A percentile compares a stretch with the other conserved stretches of the same genome.
These are phyloP conservation scores for Embiotoca jacksoni DNA, from an alignment of 2,113 vertebrate genomes.

Conservation along the genomic window DNA sequence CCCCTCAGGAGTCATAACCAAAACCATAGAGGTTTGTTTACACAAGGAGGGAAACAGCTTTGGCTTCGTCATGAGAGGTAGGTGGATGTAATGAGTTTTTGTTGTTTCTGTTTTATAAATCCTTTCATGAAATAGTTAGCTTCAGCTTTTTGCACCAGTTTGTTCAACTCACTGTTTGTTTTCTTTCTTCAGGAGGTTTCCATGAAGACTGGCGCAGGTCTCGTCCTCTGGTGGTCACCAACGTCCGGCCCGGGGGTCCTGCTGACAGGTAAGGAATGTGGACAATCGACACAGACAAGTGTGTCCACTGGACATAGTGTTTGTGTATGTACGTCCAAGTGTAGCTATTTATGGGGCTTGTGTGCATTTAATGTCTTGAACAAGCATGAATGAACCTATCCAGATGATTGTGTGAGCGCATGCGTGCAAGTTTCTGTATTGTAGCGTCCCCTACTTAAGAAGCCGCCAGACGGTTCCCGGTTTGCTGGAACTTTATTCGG, in stretches of 20 bases:
- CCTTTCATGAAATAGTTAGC: not conserved
- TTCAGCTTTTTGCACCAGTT: not conserved
- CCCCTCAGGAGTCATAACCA: constrained; percentile 89
- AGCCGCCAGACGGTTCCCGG: too few relatives aligned
- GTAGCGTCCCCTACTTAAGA: not conserved
- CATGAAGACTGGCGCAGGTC: constrained; percentile 97
- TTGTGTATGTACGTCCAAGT: constrained; percentile 14
- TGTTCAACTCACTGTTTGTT: not conserved
- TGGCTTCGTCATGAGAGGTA: constrained; percentile 97
- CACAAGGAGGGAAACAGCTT: constrained; percentile 98
- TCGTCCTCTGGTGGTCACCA: constrained; percentile 92
- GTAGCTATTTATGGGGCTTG: constrained; percentile 20
- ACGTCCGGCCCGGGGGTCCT: constrained; percentile 92
- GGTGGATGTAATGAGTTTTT: not conserved
- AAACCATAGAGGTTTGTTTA: constrained; percentile 94
- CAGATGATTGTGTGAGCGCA: constrained; percentile 12
- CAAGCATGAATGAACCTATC: constrained; percentile 32
- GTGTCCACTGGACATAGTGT: not conserved
- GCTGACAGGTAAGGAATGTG: constrained; percentile 91
- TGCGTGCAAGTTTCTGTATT: constrained; percentile 22
- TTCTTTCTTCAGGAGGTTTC: constrained; percentile 88
- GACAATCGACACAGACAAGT: not conserved
- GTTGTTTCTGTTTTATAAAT: not conserved
- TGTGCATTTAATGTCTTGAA: constrained; percentile 6
- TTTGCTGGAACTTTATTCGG: too few relatives aligned